phyloP scores from a whole-genome alignment of 1,140 invertebrate species.

The Macrostomum lignano region DNA sequence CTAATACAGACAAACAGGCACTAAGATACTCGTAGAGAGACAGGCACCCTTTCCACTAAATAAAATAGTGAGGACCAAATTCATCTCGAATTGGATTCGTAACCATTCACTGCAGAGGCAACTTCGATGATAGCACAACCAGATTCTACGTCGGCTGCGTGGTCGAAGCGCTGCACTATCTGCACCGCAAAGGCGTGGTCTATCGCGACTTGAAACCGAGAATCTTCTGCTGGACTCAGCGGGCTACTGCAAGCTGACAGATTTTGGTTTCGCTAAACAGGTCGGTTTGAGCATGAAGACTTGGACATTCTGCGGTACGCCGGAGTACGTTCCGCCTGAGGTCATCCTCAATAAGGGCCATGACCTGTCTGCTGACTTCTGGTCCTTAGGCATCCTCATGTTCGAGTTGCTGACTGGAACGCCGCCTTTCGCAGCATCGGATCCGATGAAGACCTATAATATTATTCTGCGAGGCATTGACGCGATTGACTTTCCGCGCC shows the following conservation, averaged over 20 bases:
- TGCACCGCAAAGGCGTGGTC: slow-evolving; percentile 79
- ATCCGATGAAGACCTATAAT: slow-evolving; percentile 98
- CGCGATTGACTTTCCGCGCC: slow-evolving; percentile 60
- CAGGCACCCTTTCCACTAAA: too few species aligned
- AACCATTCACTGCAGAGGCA: slow-evolving; percentile 11
- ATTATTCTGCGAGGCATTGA: slow-evolving; percentile 95
- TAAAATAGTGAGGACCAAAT: too few species aligned
- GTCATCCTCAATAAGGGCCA: slow-evolving; percentile 60
- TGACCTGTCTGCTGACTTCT: slow-evolving; percentile 90
- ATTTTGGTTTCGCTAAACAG: slow-evolving; percentile 77
- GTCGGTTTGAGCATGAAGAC: slow-evolving; percentile 47
- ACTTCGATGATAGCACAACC: slow-evolving; percentile 31
- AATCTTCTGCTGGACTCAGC: slow-evolving; percentile 64
- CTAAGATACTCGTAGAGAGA: too few species aligned
- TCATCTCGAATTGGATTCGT: too few species aligned
- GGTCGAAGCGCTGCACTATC: slow-evolving; percentile 74
- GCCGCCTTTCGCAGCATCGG: slow-evolving; percentile 70
- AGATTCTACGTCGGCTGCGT: slow-evolving; percentile 81
- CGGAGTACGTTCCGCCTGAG: slow-evolving; percentile 38
- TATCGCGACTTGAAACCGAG: slow-evolving; percentile 93
- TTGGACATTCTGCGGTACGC: slow-evolving; percentile 86
- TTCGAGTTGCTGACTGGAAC: slow-evolving; percentile 51
- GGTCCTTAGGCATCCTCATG: slow-evolving; percentile 97
- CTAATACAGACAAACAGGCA: too few species aligned
- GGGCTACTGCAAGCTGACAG: slow-evolving; percentile 78